These are phyloP conservation scores for Prunella himalayana DNA, from an alignment of 2,113 vertebrate genomes.

Conservation along the genomic window DNA sequence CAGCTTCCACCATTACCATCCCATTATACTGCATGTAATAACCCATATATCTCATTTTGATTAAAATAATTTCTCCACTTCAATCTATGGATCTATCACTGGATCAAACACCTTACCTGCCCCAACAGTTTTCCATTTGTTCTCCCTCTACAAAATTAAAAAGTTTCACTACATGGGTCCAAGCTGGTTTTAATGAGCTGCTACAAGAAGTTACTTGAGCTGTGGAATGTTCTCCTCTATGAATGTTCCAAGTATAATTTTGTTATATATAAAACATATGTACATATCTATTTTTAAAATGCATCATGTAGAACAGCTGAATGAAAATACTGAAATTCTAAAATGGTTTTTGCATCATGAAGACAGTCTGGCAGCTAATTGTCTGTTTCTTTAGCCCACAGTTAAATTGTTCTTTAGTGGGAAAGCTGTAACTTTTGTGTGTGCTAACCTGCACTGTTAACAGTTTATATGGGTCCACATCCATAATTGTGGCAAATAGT, in stretches of 20 bases:
- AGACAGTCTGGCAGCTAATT: not conserved
- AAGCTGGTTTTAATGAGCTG: not conserved
- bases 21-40: not conserved
- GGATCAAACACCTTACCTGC: not conserved
- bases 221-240: not conserved
- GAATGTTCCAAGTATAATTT: not conserved
- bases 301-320: not conserved
- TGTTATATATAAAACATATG: not conserved
- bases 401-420: not conserved
- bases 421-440: not conserved
- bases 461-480: not conserved
- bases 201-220: not conserved
- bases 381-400: not conserved
- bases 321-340: not conserved
- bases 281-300: not conserved
- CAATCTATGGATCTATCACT: not conserved
- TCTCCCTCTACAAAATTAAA: not conserved
- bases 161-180: not conserved
- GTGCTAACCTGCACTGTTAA: not conserved
- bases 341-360: not conserved
- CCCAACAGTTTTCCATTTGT: not conserved
- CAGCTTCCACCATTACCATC: not conserved
- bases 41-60: not conserved
- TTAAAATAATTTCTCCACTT: not conserved
- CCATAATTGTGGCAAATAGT: rapidly evolving